phyloP scores from a whole-genome alignment of 2,113 vertebrate genomes.

The Oncorhynchus gorbuscha region DNA sequence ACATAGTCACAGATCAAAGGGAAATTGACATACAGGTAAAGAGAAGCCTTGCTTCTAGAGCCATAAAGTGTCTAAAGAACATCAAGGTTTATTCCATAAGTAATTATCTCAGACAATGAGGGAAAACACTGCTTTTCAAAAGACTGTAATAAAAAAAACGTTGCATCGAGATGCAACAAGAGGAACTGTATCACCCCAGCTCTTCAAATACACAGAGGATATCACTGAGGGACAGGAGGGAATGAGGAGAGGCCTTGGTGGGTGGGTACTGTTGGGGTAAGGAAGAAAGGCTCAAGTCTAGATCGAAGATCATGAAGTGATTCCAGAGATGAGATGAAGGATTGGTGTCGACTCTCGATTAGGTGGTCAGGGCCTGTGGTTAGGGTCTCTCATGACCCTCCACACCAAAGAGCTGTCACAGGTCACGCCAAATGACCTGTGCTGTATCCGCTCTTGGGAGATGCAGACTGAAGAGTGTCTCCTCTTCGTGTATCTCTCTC shows the following conservation, averaged over 20 bases:
- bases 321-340: background rate
- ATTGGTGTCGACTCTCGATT: background rate
- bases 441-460: background rate
- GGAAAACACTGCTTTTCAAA: background rate
- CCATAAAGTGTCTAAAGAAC: background rate
- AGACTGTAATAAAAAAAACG: background rate
- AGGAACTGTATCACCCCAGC: background rate
- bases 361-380: background rate
- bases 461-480: background rate
- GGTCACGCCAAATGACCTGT: background rate
- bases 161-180: background rate
- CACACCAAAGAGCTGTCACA: background rate
- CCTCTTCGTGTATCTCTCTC: slow-evolving; percentile 11
- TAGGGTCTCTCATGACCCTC: background rate
- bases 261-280: background rate
- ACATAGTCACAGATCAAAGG: background rate
- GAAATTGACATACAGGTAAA: background rate
- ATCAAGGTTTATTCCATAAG: background rate
- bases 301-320: background rate
- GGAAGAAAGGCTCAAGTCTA: background rate
- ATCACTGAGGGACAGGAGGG: background rate
- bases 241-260: background rate
- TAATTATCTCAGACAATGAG: background rate
- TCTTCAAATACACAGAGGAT: background rate
- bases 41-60: too few species aligned